Conservation (phyloP, 2,888 invertebrate species). For the Prionchulus punctatus region DNA sequence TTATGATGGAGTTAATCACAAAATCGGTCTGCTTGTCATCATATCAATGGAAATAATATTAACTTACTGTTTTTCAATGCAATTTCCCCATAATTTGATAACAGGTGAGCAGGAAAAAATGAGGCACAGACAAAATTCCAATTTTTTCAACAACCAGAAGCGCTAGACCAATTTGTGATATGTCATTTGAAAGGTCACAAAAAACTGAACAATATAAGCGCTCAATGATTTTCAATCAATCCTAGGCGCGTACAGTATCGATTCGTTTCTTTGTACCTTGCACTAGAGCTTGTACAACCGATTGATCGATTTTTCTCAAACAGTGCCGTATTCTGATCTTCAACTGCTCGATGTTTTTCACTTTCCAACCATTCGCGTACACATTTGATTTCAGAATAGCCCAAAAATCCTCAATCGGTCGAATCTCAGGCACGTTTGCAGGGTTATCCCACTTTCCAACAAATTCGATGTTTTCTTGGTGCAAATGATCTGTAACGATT, state of each 20-base stretch:
- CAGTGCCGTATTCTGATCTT: neutral
- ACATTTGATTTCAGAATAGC: neutral
- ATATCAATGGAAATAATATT: no score
- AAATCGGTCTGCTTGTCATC: no score
- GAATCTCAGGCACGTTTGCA: neutral
- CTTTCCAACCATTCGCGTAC: neutral
- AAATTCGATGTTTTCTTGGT: neutral
- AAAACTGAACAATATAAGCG: neutral
- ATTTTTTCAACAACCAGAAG: neutral
- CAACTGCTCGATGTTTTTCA: neutral
- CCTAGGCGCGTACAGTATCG: neutral
- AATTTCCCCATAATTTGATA: no score
- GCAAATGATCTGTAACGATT: neutral
- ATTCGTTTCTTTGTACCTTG: neutral
- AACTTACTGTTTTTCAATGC: no score
- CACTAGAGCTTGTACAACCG: neutral
- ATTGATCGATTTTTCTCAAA: neutral
- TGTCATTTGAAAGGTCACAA: neutral
- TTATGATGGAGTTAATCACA: no score
- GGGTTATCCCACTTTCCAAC: neutral
- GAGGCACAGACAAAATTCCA: no score
- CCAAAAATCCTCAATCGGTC: neutral
- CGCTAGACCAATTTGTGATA: neutral
- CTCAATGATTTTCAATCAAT: neutral
- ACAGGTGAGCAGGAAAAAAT: no score